Percentiles rank a stretch among this genome's conserved stretches.
Evolutionary conservation across 2,888 invertebrate species (phyloP).

Genomic region (Tholera decimalis): DNA sequence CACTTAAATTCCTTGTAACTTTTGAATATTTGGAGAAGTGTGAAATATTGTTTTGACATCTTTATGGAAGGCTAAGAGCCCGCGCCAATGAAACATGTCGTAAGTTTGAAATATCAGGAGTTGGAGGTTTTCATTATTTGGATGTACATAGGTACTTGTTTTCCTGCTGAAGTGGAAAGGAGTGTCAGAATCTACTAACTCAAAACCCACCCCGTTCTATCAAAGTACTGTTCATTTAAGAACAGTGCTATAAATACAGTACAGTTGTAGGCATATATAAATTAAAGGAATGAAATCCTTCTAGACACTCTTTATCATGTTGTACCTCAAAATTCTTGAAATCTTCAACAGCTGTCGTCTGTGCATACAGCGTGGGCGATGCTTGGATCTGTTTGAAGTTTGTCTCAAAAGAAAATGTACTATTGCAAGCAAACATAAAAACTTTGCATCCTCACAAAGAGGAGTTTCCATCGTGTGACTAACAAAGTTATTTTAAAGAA

Average conservation of each 20-base stretch:
- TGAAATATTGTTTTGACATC: too few relatives aligned
- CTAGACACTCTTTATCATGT: background rate
- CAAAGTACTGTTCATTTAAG: too few relatives aligned
- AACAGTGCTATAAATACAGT: too few relatives aligned
- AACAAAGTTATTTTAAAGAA: background rate
- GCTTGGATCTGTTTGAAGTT: slow-evolving; percentile 13
- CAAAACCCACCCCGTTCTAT: too few relatives aligned
- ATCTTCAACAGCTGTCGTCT: slow-evolving; percentile 4
- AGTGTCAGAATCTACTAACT: too few relatives aligned
- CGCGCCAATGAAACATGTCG: background rate
- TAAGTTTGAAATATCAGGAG: too few relatives aligned
- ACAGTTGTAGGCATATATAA: background rate
- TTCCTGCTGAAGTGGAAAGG: too few relatives aligned
- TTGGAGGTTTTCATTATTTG: slow-evolving; percentile 2
- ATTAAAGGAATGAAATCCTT: slow-evolving; percentile 5
- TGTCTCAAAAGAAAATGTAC: slow-evolving; percentile 17
- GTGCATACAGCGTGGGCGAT: slow-evolving; percentile 19
- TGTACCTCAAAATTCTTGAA: background rate
- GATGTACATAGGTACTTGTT: too few relatives aligned
- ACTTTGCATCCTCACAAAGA: background rate
- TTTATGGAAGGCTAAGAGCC: background rate
- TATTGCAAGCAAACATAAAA: too few relatives aligned
- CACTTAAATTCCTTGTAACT: background rate
- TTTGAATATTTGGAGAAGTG: background rate
- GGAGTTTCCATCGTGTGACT: background rate